Base-by-base conservation (phyloP, 2,888 invertebrate species). In the Noctua comes region DNA sequence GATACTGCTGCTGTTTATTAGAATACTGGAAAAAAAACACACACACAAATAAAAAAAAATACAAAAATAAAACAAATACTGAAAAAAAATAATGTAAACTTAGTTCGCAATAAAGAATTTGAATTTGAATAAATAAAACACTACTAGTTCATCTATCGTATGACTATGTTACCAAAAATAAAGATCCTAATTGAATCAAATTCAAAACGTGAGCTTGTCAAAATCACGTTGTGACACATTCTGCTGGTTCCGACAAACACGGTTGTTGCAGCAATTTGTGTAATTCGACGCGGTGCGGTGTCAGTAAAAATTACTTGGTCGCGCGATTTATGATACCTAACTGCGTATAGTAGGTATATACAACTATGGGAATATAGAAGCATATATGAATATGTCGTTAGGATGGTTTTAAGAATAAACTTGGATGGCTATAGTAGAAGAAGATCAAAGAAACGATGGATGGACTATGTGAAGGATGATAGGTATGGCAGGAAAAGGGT, bases 201-300 rank as follows among this genome's bases (percentile, higher is more conserved):
- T 36, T 21, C 5, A 65, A 43, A 48, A 62, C 48, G 24, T 76
- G 24, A 75, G 21, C n/a, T n/a, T 24, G 24, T n/a, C 11, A 43
- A 24, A 43, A 46, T 59, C n/a, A 46, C 36, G 46, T 36, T 46
- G 31, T n/a, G 6, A n/a, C n/a, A 57, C 57, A 46, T n/a, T 36
- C 7, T n/a, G 43, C 18, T 4, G 2, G 16, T 11, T 27, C 16
- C 21, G 10, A 31, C 11, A 18, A 31, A 11, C 48, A 18, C 6
- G 21, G 48, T 7, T 51, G 11, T 54, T 43, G 7, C 43, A 54
- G 24, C 18, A 31, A 54, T 43, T 57, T 73, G n/a, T 13, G 3
- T 16, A 40, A 73, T 73, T 46, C n/a, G 74, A 75, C 57, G 13
- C 73, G 43, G 54, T 72, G 40, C 21, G 21, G 21, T 64, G 62